phyloP scores from a whole-genome alignment of 2,888 invertebrate species.

The Eupsilia transversa region DNA sequence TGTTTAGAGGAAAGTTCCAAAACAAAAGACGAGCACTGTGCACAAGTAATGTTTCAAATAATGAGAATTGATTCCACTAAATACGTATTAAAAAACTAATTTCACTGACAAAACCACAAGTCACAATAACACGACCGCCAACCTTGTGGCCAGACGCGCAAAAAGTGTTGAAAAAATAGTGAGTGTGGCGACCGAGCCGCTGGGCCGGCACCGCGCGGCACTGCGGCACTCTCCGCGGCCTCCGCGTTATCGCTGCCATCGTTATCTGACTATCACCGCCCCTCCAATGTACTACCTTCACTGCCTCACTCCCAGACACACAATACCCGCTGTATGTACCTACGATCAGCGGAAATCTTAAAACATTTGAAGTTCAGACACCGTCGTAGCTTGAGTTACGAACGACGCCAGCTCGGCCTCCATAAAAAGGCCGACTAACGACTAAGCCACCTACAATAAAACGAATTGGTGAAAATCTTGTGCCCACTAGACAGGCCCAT shows the following conservation, averaged over 20 bases:
- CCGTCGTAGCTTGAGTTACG: conserved; percentile 22
- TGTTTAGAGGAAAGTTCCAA: conserved; percentile 16
- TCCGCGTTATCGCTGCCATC: conserved; percentile 82
- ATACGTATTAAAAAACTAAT: conserved; percentile 41
- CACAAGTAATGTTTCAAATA: conserved; percentile 19
- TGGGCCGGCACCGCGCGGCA: conserved; percentile 58
- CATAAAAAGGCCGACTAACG: conserved; percentile 36
- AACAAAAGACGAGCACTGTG: conserved; percentile 8
- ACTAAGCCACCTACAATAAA: conserved; percentile 33
- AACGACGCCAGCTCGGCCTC: conserved; percentile 27
- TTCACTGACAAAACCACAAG: conserved; percentile 53
- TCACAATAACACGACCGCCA: conserved; percentile 70
- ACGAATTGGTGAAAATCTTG: conserved; percentile 45
- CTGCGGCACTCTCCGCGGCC: conserved; percentile 72
- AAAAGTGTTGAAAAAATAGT: conserved; percentile 70
- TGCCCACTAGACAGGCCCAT: conserved; percentile 39
- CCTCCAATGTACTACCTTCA: conserved; percentile 78
- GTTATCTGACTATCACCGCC: conserved; percentile 85
- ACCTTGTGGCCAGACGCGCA: conserved; percentile 72
- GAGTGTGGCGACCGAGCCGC: conserved; percentile 55
- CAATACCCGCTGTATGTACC: conserved; percentile 69
- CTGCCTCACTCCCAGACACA: conserved; percentile 66
- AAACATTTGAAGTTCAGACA: conserved; percentile 48
- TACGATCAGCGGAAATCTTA: conserved; percentile 66
- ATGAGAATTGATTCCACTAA: conserved; percentile 16